Conservation (phyloP, 2,113 vertebrate species). For the Prolemur simus region DNA sequence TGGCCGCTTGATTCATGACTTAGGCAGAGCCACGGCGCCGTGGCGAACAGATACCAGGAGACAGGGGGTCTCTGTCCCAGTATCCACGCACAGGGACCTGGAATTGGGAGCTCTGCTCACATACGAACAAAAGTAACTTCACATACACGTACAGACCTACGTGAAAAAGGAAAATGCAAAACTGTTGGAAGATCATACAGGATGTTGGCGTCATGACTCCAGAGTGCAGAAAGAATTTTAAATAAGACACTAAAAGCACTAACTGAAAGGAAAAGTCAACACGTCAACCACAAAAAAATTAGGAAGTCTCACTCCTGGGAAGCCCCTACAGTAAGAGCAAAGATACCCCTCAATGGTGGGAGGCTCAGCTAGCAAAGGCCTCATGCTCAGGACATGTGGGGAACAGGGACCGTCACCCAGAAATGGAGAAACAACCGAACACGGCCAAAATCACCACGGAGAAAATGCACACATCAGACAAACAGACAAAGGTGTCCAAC, state of each 20-base stretch:
- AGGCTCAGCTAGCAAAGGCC: no score
- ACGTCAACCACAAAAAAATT: no score
- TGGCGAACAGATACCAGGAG: no score
- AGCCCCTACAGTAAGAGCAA: neutral
- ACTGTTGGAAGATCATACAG: accelerated
- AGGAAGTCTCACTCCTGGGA: neutral
- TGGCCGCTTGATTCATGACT: accelerated
- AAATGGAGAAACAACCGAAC: accelerated
- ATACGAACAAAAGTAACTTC: accelerated
- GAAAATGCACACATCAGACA: neutral
- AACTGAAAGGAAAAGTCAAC: neutral
- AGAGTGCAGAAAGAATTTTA: neutral
- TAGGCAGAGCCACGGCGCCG: accelerated
- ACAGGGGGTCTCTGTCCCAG: no score
- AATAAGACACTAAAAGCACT: neutral
- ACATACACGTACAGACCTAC: accelerated
- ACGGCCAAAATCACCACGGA: accelerated
- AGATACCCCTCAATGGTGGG: neutral
- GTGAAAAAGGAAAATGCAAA: accelerated
- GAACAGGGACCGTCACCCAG: accelerated
- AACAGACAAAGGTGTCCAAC: accelerated
- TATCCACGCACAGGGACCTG: no score
- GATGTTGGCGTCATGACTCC: accelerated
- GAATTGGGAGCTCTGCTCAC: neutral
- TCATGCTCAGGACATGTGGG: accelerated